Conservation (phyloP, 2,888 invertebrate species). For the Cerceris ruficornis region DNA sequence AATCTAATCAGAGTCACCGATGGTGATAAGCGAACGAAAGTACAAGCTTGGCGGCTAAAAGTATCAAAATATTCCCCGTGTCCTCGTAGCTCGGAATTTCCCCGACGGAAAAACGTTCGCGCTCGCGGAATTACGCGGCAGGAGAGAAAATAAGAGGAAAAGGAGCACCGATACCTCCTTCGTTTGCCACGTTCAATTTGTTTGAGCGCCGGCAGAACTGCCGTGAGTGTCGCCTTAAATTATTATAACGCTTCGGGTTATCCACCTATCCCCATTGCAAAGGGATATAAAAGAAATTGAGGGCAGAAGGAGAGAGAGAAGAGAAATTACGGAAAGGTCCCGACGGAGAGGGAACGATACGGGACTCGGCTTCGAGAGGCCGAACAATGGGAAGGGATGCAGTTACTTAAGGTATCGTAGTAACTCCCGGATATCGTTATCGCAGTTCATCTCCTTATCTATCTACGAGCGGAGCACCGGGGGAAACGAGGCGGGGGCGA, state of each 20-base stretch:
- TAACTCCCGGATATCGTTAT: conserved; percentile 47
- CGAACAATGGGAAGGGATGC: conserved; percentile 25
- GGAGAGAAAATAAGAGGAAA: too few species aligned
- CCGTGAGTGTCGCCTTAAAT: too few species aligned
- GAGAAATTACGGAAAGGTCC: neutral
- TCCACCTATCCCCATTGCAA: too few species aligned
- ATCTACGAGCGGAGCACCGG: conserved; percentile 1
- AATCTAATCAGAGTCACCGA: conserved; percentile 32
- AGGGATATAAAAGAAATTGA: neutral
- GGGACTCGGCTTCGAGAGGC: conserved; percentile 1
- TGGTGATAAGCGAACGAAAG: conserved; percentile 8
- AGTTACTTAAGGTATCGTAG: conserved; percentile 33
- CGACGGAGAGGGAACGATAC: neutral
- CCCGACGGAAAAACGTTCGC: too few species aligned
- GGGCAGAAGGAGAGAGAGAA: neutral
- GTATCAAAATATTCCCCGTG: too few species aligned
- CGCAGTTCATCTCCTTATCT: conserved; percentile 49
- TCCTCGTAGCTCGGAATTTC: too few species aligned
- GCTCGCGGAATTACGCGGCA: too few species aligned
- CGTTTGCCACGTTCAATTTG: too few species aligned
- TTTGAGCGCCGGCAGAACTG: too few species aligned
- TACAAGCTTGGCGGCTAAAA: neutral
- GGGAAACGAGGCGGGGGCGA: conserved; percentile 2
- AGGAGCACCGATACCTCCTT: too few species aligned
- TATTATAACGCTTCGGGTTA: too few species aligned